These are phyloP conservation scores for Nebria salina DNA, from an alignment of 2,888 invertebrate species.

Conservation along the genomic window DNA sequence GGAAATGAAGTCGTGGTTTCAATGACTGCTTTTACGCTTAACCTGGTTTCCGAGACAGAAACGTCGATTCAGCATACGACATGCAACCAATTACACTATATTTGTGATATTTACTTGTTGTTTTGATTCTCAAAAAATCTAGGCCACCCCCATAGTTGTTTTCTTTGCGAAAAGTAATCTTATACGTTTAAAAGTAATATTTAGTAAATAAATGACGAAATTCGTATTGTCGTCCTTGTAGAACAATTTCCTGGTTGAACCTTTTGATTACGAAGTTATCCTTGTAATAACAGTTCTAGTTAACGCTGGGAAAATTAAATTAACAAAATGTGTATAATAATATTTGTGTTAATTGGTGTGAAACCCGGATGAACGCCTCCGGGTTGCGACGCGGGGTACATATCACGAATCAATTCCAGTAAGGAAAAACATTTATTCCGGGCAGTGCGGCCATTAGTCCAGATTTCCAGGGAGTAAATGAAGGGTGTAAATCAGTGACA, in stretches of 20 bases:
- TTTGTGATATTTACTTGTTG: slow-evolving; percentile 21
- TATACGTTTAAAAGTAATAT: too few relatives aligned
- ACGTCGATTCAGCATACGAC: neutral
- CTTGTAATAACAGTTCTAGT: neutral
- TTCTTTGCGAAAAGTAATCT: too few relatives aligned
- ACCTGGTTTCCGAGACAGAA: neutral
- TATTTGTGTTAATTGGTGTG: slow-evolving; percentile 9
- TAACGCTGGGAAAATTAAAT: neutral
- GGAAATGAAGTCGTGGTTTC: neutral
- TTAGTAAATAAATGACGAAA: too few relatives aligned
- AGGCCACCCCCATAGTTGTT: neutral
- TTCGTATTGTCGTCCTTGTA: too few relatives aligned
- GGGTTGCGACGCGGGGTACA: neutral
- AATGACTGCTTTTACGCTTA: neutral
- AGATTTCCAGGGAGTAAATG: slow-evolving; percentile 23
- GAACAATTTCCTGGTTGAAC: too few relatives aligned
- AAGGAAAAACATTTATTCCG: slow-evolving; percentile 42
- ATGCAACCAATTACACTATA: slow-evolving; percentile 20
- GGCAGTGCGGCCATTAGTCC: slow-evolving; percentile 34
- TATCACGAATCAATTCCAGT: slow-evolving; percentile 40
- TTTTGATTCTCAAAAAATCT: slow-evolving; percentile 3
- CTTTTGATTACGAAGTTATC: neutral
- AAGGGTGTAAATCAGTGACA: slow-evolving; percentile 37
- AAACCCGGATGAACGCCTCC: neutral
- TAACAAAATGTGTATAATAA: slow-evolving; percentile 16